Evolutionary conservation across 1,140 invertebrate species (phyloP).

Genomic region (Eumeta japonica): DNA sequence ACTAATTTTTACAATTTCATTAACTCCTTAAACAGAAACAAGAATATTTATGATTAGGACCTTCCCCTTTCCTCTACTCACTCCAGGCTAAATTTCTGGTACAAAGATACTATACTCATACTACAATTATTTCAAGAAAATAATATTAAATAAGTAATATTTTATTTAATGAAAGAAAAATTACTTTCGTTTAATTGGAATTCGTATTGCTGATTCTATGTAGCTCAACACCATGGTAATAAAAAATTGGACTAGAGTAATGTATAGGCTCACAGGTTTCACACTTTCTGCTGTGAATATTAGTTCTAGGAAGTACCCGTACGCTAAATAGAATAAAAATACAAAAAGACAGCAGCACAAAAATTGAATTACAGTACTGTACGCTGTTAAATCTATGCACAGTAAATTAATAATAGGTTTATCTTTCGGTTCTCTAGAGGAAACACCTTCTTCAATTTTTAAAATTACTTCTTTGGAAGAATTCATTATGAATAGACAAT

Average conservation of each 20-base stretch:
- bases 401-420: slow-evolving; percentile 62
- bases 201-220: slow-evolving; percentile 69
- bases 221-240: slow-evolving; percentile 82
- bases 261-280: slow-evolving; percentile 86
- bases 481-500: too few species aligned
- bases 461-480: slow-evolving; percentile 39
- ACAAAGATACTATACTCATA: slow-evolving; percentile 1
- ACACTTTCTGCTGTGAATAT: slow-evolving; percentile 89
- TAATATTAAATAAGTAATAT: slow-evolving; percentile 7
- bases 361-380: slow-evolving; percentile 71
- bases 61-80: too few species aligned
- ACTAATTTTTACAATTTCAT: too few species aligned
- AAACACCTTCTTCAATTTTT: slow-evolving; percentile 26
- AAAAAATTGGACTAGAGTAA: slow-evolving; percentile 89
- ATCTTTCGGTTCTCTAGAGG: slow-evolving; percentile 12
- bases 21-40: too few species aligned
- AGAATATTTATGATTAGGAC: too few species aligned
- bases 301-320: slow-evolving; percentile 91
- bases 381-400: slow-evolving; percentile 71
- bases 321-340: slow-evolving; percentile 85
- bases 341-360: slow-evolving; percentile 73
- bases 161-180: too few species aligned
- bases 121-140: slow-evolving; percentile 1
- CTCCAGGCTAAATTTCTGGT: neutral
- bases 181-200: slow-evolving; percentile 69